Conservation (phyloP, 2,797 vertebrate species). For the Esox masquinongy region DNA sequence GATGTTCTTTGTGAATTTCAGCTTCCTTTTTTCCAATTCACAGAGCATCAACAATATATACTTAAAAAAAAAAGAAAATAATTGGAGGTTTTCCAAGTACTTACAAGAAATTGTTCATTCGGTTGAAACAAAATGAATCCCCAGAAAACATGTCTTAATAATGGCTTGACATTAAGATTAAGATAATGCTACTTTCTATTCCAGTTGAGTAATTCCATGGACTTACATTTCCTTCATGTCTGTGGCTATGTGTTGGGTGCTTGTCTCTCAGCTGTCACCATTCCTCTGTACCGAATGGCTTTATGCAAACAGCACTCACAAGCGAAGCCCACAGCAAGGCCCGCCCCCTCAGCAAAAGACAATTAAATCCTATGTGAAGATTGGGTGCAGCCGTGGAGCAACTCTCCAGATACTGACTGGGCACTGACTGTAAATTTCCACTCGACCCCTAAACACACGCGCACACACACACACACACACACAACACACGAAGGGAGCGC, state of each 20-base stretch:
- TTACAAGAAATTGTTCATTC: background rate
- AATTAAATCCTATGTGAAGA: conserved; percentile 73
- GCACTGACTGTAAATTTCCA: conserved; percentile 79
- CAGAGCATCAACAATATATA: background rate
- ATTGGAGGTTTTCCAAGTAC: background rate
- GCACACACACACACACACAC: conserved; percentile 8
- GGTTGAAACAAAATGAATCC: background rate
- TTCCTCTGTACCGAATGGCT: conserved; percentile 74
- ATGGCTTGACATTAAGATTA: background rate
- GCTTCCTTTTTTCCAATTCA: background rate
- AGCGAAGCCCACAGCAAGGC: conserved; percentile 64
- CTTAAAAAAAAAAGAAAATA: too few relatives aligned
- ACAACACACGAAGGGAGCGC: conserved; percentile 8
- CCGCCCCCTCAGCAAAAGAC: conserved; percentile 71
- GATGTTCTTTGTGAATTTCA: background rate
- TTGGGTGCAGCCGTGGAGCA: conserved; percentile 66
- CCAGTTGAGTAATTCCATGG: conserved; percentile 35
- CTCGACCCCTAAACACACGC: conserved; percentile 53
- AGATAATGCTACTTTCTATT: background rate
- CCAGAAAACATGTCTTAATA: background rate
- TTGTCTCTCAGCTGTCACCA: conserved; percentile 74
- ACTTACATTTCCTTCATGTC: conserved; percentile 81
- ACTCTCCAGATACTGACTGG: conserved; percentile 66
- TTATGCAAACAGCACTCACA: conserved; percentile 65
- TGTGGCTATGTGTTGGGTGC: conserved; percentile 62